phyloP scores from a whole-genome alignment of 1,140 invertebrate species.

The Caenorhabditis inopinata region DNA sequence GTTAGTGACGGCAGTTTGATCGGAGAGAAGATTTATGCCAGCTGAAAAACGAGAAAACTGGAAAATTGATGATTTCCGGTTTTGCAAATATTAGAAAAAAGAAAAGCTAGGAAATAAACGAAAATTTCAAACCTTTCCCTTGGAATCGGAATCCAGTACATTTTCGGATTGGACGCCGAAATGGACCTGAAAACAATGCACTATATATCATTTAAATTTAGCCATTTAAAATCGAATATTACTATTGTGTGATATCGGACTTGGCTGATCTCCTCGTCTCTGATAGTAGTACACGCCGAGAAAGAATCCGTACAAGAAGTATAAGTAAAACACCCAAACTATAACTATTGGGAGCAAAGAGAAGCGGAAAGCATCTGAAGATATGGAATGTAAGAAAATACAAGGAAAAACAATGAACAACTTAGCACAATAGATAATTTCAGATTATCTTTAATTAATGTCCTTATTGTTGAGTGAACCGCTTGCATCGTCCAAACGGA shows the following conservation, averaged over 20 bases:
- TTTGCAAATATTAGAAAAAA: not conserved
- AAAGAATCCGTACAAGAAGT: constrained; percentile 2
- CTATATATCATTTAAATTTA: not conserved
- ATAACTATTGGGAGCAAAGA: not conserved
- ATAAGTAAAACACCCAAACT: not conserved
- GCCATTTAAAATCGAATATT: too few species aligned
- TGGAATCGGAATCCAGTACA: not conserved
- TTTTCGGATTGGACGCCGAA: not conserved
- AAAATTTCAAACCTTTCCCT: not conserved
- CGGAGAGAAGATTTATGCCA: not conserved
- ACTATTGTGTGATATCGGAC: not conserved
- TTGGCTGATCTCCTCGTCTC: not conserved
- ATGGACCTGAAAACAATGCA: not conserved
- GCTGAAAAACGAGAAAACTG: not conserved
- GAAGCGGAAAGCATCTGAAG: not conserved
- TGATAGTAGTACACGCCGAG: not conserved
- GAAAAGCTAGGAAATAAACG: not conserved
- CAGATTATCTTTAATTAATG: not conserved
- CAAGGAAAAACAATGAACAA: too few species aligned
- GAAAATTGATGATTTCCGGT: constrained; percentile 23
- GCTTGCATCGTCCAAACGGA: not conserved
- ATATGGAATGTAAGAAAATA: too few species aligned
- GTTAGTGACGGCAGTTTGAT: not conserved
- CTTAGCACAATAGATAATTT: not conserved
- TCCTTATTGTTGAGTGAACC: not conserved